Conservation (phyloP, 2,888 invertebrate species). For the Orgyia antiqua region DNA sequence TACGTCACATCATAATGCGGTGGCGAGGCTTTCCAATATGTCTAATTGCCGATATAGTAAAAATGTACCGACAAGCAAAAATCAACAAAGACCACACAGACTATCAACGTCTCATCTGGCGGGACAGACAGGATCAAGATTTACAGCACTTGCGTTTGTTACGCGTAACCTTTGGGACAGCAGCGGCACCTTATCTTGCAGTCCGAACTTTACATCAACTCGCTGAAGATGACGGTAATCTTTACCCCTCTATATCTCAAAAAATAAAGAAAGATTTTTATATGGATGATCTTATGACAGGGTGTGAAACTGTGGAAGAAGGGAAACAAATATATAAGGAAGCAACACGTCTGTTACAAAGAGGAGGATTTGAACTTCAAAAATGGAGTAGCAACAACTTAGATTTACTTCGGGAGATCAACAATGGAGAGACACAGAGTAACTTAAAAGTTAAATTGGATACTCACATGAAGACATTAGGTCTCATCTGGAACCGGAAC, state of each 20-base stretch:
- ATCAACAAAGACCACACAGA: conserved; percentile 1
- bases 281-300: too few species aligned
- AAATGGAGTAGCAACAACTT: conserved; percentile 8
- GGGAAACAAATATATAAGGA: conserved; percentile 3
- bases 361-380: conserved; percentile 7
- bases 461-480: too few species aligned
- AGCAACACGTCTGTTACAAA: conserved; percentile 2
- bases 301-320: conserved; percentile 1
- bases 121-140: neutral
- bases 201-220: conserved; percentile 5
- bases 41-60: conserved; percentile 3
- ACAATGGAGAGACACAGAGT: neutral
- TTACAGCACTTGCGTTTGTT: conserved; percentile 1
- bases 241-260: neutral
- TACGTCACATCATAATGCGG: neutral
- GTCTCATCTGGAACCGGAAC: too few species aligned
- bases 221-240: conserved; percentile 3
- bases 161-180: conserved; percentile 7
- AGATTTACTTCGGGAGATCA: neutral
- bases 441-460: conserved; percentile 1
- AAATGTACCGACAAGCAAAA: neutral
- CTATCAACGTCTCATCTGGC: conserved; percentile 5
- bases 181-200: conserved; percentile 6
- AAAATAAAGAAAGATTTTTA: conserved; percentile 2
- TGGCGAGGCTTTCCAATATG: conserved; percentile 2